These are phyloP conservation scores for Fopius arisanus DNA, from an alignment of 1,140 invertebrate species.

Conservation along the genomic window DNA sequence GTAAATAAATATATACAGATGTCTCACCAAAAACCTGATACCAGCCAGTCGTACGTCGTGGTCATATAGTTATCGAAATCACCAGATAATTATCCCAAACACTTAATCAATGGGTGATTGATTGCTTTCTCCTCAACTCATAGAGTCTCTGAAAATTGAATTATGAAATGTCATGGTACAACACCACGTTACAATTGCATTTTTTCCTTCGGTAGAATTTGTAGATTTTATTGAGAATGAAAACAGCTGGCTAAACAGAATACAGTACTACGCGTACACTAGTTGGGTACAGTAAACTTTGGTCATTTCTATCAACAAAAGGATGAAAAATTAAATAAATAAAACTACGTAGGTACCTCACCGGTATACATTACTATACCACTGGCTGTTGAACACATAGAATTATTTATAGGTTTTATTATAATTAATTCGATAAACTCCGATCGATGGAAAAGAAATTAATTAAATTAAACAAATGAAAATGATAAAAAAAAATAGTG, in stretches of 20 bases:
- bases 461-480: slow-evolving; percentile 51
- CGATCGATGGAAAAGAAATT: background rate
- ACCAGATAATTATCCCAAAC: background rate
- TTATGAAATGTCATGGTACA: background rate
- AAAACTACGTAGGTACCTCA: slow-evolving; percentile 66
- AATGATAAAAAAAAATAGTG: slow-evolving; percentile 34
- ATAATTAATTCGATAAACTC: slow-evolving; percentile 28
- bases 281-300: slow-evolving; percentile 20
- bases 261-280: background rate
- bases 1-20: slow-evolving; percentile 46
- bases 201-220: background rate
- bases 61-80: background rate
- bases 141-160: too few species aligned
- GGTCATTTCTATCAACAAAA: slow-evolving; percentile 21
- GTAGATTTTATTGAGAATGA: background rate
- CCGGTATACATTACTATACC: slow-evolving; percentile 65
- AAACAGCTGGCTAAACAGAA: background rate
- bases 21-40: slow-evolving; percentile 61
- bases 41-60: slow-evolving; percentile 38
- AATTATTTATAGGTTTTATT: slow-evolving; percentile 64
- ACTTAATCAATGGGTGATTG: background rate
- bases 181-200: background rate
- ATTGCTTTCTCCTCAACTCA: too few species aligned
- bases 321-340: slow-evolving; percentile 37
- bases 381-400: slow-evolving; percentile 65